Evolutionary conservation across 2,888 invertebrate genomes (phyloP).

Genomic region (Heteromurus nitidus): DNA sequence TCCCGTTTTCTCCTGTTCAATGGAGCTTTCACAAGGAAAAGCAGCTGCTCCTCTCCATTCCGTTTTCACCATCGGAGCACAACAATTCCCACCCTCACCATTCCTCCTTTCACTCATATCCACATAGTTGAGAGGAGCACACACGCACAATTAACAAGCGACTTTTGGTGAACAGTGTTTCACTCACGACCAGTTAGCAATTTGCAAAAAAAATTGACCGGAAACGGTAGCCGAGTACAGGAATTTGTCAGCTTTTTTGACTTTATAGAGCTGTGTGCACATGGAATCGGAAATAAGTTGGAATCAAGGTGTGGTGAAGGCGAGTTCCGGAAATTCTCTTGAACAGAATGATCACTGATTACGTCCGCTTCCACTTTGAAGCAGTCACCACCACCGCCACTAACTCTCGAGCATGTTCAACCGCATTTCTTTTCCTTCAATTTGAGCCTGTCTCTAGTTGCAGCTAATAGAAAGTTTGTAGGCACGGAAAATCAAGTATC

Average conservation of each 20-base stretch:
- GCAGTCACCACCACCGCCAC: no score
- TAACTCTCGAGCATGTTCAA: no score
- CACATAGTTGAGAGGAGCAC: not conserved
- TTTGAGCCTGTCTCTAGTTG: not conserved
- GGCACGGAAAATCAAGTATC: not conserved
- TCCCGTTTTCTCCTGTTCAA: constrained; percentile 19
- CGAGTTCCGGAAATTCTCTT: no score
- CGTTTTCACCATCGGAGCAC: not conserved
- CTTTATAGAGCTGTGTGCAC: not conserved
- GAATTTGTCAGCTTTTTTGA: not conserved
- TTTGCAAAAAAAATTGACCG: not conserved
- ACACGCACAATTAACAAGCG: not conserved
- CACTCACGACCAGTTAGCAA: not conserved
- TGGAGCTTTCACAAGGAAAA: constrained; percentile 13
- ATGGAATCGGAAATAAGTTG: not conserved
- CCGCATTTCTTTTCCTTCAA: no score
- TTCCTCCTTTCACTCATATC: not conserved
- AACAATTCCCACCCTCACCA: no score
- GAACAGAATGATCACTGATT: constrained; percentile 2
- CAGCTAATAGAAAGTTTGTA: not conserved
- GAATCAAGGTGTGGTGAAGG: not conserved
- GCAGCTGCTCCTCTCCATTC: constrained; percentile 25
- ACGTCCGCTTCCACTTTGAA: not conserved
- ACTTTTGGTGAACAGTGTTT: not conserved
- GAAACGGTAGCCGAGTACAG: not conserved